phyloP scores from a whole-genome alignment of 1,140 invertebrate species.

The Periplaneta americana region DNA sequence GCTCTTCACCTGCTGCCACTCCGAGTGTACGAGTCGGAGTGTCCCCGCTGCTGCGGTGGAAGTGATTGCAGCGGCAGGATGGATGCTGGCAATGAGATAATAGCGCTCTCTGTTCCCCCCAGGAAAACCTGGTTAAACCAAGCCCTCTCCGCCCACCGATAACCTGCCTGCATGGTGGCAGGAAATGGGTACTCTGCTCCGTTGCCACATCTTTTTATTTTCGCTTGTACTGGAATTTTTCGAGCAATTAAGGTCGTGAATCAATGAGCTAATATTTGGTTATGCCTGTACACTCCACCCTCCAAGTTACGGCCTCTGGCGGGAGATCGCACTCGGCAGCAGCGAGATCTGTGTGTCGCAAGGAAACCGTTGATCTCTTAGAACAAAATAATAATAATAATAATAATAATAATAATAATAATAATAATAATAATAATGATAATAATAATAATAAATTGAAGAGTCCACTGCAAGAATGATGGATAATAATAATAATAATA shows the following conservation, averaged over 20 bases:
- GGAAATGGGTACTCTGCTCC: background rate
- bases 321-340: no score
- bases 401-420: no score
- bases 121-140: background rate
- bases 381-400: no score
- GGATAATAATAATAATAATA: no score
- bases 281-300: background rate
- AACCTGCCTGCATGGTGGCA: background rate
- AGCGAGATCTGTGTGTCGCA: no score
- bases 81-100: background rate
- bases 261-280: background rate
- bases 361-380: no score
- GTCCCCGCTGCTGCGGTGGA: background rate
- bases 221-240: background rate
- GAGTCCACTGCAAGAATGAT: no score
- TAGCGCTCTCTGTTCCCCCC: background rate
- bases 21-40: background rate
- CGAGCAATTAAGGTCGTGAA: background rate
- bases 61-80: background rate
- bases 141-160: no score
- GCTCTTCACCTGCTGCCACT: background rate
- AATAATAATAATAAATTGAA: no score
- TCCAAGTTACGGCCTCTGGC: no score
- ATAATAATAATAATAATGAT: no score
- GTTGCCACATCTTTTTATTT: background rate